Evolutionary conservation across 2,797 vertebrate genomes (phyloP), one percentile per base, ranked within the genome.

Genomic region (Chaetodon trifasciatus): DNA sequence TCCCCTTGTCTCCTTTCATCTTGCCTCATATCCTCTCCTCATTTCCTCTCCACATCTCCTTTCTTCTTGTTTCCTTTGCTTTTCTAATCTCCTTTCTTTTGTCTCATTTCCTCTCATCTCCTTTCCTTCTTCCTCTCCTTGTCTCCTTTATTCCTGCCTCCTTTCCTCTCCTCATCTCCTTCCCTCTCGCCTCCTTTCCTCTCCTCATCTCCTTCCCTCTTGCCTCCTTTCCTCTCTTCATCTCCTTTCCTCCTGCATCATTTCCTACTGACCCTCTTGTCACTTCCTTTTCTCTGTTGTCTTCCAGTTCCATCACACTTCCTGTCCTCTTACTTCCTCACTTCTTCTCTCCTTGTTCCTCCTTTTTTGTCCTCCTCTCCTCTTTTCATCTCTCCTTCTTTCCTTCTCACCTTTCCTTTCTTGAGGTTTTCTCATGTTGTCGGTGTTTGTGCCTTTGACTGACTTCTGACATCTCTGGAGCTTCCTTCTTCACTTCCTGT

Each of bases 381-480:
- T 4, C 23, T 10, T 5, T 47, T n/a, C 17, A 1, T 17, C 32
- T 19, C 23, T 21, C 8, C n/a, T 13, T 49, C 28, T 7, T 46
- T 13, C 53, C 23, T 6, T 9, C 52, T 64, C 5, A 16, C 0
- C 21, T 2, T n/a, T 10, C n/a, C 13, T 4, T 11, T 17, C 13
- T 40, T n/a, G 32, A n/a, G 8, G 17, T 23, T 50, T 40, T 67
- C 44, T 4, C 23, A 50, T 15, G 21, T 35, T 2, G 24, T 64
- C 24, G 15, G 32, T 40, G 32, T 32, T 44, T 13, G 62, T 65
- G 68, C 62, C 68, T 73, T 67, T 60, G 10, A 61, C 53, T 44
- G 46, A 35, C 56, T 23, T 76, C 69, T 32, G 28, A 32, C 28
- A 66, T 67, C 76, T 72, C 53, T 58, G 35, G 61, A 66, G 53